Percentiles rank a stretch among this genome's conserved stretches.
These are phyloP conservation scores for Mechanitis messenoides DNA, from an alignment of 2,888 invertebrate species.

Conservation along the genomic window DNA sequence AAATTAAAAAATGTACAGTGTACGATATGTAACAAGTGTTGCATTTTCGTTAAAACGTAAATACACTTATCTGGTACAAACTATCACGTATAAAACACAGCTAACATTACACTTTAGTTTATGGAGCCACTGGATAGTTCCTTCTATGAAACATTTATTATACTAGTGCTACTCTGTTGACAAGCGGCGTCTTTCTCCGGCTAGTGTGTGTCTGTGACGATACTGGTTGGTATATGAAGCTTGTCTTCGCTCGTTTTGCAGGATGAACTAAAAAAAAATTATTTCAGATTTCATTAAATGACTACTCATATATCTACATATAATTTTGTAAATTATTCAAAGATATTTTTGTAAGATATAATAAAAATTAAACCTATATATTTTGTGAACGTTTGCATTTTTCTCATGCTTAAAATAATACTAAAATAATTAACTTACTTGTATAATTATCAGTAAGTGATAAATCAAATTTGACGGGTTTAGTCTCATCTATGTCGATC, in stretches of 20 bases:
- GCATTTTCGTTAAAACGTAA: constrained; percentile 46
- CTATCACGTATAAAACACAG: constrained; percentile 41
- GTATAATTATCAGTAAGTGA: constrained; percentile 76
- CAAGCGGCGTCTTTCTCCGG: constrained; percentile 79
- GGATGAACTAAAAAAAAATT: constrained; percentile 53
- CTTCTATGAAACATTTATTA: constrained; percentile 19
- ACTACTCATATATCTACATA: too few species aligned
- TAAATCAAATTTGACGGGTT: constrained; percentile 75
- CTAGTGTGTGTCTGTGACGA: constrained; percentile 69
- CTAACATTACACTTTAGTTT: constrained; percentile 17
- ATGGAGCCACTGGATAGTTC: constrained; percentile 27
- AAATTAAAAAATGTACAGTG: constrained; percentile 49
- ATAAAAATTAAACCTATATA: too few species aligned
- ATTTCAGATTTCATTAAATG: too few species aligned
- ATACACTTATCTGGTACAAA: constrained; percentile 63
- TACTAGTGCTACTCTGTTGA: constrained; percentile 66
- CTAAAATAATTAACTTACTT: constrained; percentile 44
- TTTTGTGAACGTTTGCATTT: too few species aligned
- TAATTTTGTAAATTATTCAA: too few species aligned
- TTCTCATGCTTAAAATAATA: too few species aligned
- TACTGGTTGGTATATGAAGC: constrained; percentile 64
- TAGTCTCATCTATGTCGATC: constrained; percentile 81
- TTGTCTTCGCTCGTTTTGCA: constrained; percentile 69
- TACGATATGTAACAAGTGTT: constrained; percentile 73
- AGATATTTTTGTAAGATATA: too few species aligned